Conservation (phyloP, 2,797 vertebrate species). For the Pseudochirops corinnae region DNA sequence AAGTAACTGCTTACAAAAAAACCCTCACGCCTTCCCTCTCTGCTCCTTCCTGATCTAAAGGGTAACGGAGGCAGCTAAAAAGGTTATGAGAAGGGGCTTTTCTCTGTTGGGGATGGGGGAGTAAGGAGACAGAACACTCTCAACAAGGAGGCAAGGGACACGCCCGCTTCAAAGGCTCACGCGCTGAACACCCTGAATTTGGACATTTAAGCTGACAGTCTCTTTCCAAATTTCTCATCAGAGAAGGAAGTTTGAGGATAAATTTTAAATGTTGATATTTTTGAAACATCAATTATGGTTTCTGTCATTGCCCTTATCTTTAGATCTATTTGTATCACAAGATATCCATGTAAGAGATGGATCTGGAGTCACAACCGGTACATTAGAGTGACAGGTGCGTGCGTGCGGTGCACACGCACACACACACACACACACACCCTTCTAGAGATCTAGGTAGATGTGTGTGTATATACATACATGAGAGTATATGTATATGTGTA, state of each 20-base stretch:
- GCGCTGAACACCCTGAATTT: background rate
- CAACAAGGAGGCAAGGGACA: background rate
- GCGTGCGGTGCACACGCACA: background rate
- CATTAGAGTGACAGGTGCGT: background rate
- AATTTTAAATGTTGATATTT: background rate
- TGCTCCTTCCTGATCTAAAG: background rate
- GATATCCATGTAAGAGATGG: constrained; percentile 70
- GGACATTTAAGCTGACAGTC: background rate
- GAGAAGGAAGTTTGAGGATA: background rate
- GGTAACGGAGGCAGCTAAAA: background rate
- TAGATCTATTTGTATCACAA: constrained; percentile 78
- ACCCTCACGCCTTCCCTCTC: background rate
- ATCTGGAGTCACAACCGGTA: background rate
- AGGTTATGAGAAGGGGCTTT: background rate
- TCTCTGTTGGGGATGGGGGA: background rate
- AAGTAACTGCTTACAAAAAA: background rate
- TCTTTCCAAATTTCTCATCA: background rate
- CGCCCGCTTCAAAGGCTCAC: background rate
- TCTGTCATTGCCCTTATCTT: constrained; percentile 57
- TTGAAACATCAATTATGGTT: background rate
- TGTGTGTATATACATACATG: no score
- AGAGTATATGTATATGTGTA: no score
- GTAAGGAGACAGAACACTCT: background rate
- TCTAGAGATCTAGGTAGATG: background rate
- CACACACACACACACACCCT: background rate